These are phyloP conservation scores for Odontomyia ornata DNA, from an alignment of 2,888 invertebrate species.

Conservation along the genomic window DNA sequence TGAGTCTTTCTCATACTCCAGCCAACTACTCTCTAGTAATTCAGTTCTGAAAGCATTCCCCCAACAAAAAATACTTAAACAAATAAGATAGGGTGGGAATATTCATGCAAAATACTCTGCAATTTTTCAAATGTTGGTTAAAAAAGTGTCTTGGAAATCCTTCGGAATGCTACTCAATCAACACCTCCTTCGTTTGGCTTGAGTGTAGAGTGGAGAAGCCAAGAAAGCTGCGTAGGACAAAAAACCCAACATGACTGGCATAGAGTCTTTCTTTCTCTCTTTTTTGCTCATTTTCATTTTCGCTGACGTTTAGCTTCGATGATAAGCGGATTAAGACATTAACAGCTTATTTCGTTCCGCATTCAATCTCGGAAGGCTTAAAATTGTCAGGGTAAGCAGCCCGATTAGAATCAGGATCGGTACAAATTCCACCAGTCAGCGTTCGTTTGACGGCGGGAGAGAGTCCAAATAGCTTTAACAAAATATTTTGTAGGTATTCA, in stretches of 20 bases:
- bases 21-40: neutral
- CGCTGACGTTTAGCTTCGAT: conserved; percentile 46
- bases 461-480: conserved; percentile 13
- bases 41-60: neutral
- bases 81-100: neutral
- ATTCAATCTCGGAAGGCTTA: conserved; percentile 50
- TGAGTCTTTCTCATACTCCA: neutral
- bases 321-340: conserved; percentile 50
- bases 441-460: neutral
- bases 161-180: neutral
- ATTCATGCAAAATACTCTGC: neutral
- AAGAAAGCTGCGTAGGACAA: neutral
- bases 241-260: no score
- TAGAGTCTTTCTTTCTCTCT: neutral
- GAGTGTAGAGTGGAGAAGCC: no score
- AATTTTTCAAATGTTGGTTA: neutral
- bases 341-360: conserved; percentile 49
- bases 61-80: neutral
- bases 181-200: neutral
- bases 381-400: conserved; percentile 49
- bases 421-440: conserved; percentile 32
- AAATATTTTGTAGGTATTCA: neutral
- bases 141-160: neutral
- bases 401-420: conserved; percentile 44
- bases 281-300: conserved; percentile 37